These are phyloP conservation scores for Onthophagus sagittarius DNA, from an alignment of 2,888 invertebrate species.

Conservation along the genomic window DNA sequence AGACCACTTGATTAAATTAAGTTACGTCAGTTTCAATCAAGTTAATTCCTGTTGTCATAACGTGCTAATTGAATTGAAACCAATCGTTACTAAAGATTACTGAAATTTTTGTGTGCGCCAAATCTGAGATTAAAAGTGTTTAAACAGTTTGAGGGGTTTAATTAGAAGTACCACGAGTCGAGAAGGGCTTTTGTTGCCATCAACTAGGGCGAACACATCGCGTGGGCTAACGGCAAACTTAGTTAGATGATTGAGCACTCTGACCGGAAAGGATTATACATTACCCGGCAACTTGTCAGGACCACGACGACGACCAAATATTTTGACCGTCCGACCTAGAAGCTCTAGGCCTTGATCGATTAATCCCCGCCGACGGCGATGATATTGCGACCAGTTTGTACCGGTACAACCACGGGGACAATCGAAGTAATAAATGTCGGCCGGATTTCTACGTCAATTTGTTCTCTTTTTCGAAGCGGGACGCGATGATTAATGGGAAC, in stretches of 20 bases:
- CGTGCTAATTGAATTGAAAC: no score
- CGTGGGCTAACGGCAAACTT: slow-evolving; percentile 4
- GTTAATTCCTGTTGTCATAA: no score
- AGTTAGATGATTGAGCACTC: slow-evolving; percentile 13
- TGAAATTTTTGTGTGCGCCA: background rate
- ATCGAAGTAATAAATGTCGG: slow-evolving; percentile 8
- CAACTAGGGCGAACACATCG: slow-evolving; percentile 9
- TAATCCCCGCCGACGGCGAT: slow-evolving; percentile 7
- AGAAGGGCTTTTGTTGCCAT: slow-evolving; percentile 9
- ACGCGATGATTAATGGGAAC: background rate
- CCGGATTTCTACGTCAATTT: slow-evolving; percentile 1
- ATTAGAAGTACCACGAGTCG: background rate
- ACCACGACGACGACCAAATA: slow-evolving; percentile 11
- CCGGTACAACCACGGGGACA: slow-evolving; percentile 4
- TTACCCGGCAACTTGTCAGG: slow-evolving; percentile 10
- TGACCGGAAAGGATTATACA: slow-evolving; percentile 12
- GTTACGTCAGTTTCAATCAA: no score
- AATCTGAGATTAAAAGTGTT: slow-evolving; percentile 5
- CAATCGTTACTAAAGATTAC: no score
- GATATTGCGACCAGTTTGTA: background rate
- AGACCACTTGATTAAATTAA: no score
- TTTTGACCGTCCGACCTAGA: slow-evolving; percentile 10
- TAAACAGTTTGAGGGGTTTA: slow-evolving; percentile 4
- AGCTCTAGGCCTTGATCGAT: slow-evolving; percentile 11
- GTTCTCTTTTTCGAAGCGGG: background rate